phyloP scores from a whole-genome alignment of 2,888 invertebrate genomes.

The Phasia obesa region DNA sequence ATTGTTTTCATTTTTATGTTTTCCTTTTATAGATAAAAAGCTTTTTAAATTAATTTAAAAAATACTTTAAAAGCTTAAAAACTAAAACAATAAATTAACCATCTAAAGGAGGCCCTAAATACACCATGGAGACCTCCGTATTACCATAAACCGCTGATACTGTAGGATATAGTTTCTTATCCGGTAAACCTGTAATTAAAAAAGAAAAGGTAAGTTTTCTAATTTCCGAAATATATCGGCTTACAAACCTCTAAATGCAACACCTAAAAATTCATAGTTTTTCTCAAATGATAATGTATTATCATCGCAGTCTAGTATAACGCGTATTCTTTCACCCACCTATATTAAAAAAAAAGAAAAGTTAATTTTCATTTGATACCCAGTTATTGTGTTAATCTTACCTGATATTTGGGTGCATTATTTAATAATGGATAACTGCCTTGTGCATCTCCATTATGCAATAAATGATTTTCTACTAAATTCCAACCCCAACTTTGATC shows the following conservation, averaged over 20 bases:
- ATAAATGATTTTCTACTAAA: conserved; percentile 97
- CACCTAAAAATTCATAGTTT: conserved; percentile 98
- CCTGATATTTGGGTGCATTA: conserved; percentile 99
- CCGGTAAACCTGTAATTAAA: conserved; percentile 89
- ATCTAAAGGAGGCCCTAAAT: conserved; percentile 97
- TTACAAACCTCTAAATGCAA: conserved; percentile 93
- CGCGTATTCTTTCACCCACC: conserved; percentile 98
- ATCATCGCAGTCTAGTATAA: conserved; percentile 98
- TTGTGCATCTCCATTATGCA: conserved; percentile 97
- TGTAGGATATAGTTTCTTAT: conserved; percentile 96
- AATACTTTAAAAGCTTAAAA: conserved; percentile 48
- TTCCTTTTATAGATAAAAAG: conserved; percentile 35
- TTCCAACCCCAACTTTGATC: conserved; percentile 99
- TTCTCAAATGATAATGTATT: conserved; percentile 98
- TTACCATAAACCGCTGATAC: conserved; percentile 99
- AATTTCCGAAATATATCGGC: no score
- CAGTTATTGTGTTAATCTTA: conserved; percentile 82
- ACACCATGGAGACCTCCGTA: conserved; percentile 99
- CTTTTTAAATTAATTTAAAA: conserved; percentile 33
- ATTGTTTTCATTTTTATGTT: conserved; percentile 40
- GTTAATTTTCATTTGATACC: neutral
- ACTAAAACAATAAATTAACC: conserved; percentile 85
- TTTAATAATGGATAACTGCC: conserved; percentile 96
- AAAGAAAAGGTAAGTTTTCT: neutral
- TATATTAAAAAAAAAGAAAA: conserved; percentile 79